phyloP scores from a whole-genome alignment of 2,888 invertebrate species.

The Eremobia ochroleuca region DNA sequence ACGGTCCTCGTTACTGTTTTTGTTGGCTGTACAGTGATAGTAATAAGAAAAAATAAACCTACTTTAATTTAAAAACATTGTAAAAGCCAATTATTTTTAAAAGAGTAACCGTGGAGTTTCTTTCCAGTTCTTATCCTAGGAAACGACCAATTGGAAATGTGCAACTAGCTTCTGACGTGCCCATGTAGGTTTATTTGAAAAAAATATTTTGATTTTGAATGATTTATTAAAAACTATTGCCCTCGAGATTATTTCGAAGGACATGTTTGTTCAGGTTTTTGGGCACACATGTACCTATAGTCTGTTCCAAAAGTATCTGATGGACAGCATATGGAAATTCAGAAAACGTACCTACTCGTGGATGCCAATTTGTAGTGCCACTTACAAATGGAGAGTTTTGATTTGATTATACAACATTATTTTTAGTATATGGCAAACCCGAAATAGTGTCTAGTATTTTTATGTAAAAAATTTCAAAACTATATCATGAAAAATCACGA shows the following conservation, averaged over 20 bases:
- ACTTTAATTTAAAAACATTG: no score
- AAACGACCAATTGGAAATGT: no score
- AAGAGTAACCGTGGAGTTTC: no score
- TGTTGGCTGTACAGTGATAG: slow-evolving; percentile 60
- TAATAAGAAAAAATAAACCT: slow-evolving; percentile 42
- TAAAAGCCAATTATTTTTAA: no score
- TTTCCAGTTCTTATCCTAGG: no score
- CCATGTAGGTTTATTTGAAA: no score
- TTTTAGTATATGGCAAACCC: no score
- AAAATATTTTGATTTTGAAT: slow-evolving; percentile 6
- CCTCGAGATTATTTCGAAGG: not conserved
- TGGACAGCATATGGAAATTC: not conserved
- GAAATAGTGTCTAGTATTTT: no score
- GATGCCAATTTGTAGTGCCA: not conserved
- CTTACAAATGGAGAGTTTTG: not conserved
- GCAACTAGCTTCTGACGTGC: no score
- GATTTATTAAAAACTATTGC: slow-evolving; percentile 50
- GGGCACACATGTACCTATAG: not conserved
- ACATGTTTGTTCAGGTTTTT: slow-evolving; percentile 27
- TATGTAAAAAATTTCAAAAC: no score
- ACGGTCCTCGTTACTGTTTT: slow-evolving; percentile 69
- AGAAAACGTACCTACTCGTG: not conserved
- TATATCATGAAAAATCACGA: no score
- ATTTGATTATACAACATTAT: no score
- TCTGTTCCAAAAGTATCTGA: not conserved